A percentile compares a stretch with the other conserved stretches of the same genome.
Evolutionary conservation across 2,888 invertebrate genomes (phyloP).

Genomic region (Drosophila parthenogenetica): DNA sequence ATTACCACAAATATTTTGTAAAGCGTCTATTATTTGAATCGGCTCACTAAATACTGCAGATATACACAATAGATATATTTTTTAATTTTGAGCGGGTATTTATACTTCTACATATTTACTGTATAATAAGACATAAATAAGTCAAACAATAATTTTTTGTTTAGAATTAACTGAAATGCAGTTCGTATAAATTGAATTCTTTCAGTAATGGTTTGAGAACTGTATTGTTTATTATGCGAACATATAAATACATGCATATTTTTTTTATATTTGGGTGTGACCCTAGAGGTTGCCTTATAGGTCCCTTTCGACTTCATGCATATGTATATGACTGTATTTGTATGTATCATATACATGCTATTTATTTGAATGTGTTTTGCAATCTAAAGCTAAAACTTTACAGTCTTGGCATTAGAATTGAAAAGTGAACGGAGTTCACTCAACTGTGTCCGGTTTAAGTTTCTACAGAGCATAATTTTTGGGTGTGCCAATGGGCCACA

Average conservation of each 20-base stretch:
- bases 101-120: not conserved
- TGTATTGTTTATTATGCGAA: no score
- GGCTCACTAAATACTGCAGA: not conserved
- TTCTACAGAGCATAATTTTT: conserved; percentile 43
- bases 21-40: conserved; percentile 32
- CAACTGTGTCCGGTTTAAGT: conserved; percentile 37
- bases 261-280: not conserved
- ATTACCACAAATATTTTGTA: conserved; percentile 43
- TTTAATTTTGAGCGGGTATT: no score
- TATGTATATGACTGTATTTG: not conserved
- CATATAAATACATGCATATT: no score
- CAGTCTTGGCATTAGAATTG: conserved; percentile 59
- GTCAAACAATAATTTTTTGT: not conserved
- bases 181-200: no score
- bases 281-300: not conserved
- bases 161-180: no score
- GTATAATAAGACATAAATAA: not conserved
- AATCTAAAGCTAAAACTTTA: conserved; percentile 18
- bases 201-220: no score
- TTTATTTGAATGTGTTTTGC: conserved; percentile 10
- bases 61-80: not conserved
- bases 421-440: conserved; percentile 64
- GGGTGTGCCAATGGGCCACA: conserved; percentile 60
- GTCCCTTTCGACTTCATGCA: no score
- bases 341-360: not conserved